Base-by-base conservation (phyloP, 2,797 vertebrate genomes). In the Esox lucius region DNA sequence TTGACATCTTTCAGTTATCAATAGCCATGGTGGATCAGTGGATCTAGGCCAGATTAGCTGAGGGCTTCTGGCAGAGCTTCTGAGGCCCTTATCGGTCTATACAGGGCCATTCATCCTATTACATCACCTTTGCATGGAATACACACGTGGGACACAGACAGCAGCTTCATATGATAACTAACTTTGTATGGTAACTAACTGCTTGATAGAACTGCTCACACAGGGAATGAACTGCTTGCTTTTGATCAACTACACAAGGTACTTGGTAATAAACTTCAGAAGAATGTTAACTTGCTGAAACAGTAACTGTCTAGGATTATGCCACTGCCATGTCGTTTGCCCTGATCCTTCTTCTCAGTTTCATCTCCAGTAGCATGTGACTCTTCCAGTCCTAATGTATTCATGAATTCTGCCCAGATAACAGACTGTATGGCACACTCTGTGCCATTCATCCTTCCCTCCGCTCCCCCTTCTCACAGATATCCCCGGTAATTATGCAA, bases 341-440 rank as follows among this genome's bases (percentile, higher is more conserved):
- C 73, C 26, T 46, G 33, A 22, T 13, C 15, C 31, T 26, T 19
- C 65, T 48, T 19, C 65, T 48, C 4, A 62, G 19, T 39, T 39
- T 31, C 71, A 77, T 75, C 70, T 82, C 83, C 75, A 70, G 79
- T 49, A 70, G 49, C 9, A 33, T 48, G 49, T 62, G 73, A 72
- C 71, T 83, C 62, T 77, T 80, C 61, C 26, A 51, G 48, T 77
- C 81, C 70, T 33, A 46, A 70, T 31, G 72, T 56, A 77, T 73
- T 73, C 69, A 84, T 76, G 77, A 74, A 83, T 85, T 81, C 71
- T 67, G 71, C 48, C 31, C 76, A 39, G 15, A 77, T 83, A 82
- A 81, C 75, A 80, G 71, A 46, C 39, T 71, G 73, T 71, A 69
- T 24, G 48, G 62, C 48, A 49, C 48, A 48, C 53, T 17, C 75